Percentiles rank a stretch among this genome's conserved stretches.
These are phyloP conservation scores for Ladona fulva DNA, from an alignment of 1,140 invertebrate species.

Conservation along the genomic window DNA sequence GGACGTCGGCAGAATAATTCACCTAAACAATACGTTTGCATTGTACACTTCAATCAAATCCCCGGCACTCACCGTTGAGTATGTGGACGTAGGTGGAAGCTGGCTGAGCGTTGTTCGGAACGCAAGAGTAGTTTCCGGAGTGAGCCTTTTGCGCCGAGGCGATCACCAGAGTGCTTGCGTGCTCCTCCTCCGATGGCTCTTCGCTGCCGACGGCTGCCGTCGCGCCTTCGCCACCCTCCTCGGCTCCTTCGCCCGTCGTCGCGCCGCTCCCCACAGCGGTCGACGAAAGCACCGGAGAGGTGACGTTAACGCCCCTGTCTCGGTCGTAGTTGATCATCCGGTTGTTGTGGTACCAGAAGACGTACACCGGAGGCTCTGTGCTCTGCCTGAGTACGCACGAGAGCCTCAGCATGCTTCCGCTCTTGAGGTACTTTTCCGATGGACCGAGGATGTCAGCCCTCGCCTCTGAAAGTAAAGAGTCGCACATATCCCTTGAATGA, in stretches of 20 bases:
- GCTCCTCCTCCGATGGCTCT: conserved; percentile 39
- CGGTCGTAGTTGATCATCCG: conserved; percentile 83
- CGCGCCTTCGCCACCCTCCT: neutral
- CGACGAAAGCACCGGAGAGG: conserved; percentile 24
- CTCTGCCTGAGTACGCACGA: conserved; percentile 70
- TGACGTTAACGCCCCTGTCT: conserved; percentile 73
- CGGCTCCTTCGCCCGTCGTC: conserved; percentile 43
- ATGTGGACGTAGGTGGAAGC: conserved; percentile 78
- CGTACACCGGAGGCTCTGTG: conserved; percentile 69
- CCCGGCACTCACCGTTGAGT: conserved; percentile 52
- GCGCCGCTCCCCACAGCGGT: neutral
- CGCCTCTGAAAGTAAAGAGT: conserved; percentile 56
- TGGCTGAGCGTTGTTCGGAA: conserved; percentile 73
- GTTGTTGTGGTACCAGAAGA: conserved; percentile 87
- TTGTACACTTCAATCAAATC: neutral
- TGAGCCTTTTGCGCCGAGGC: conserved; percentile 56
- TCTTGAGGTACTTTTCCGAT: conserved; percentile 74
- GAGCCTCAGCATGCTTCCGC: conserved; percentile 68
- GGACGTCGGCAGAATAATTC: too few species aligned
- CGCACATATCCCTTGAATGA: neutral
- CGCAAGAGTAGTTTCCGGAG: conserved; percentile 81
- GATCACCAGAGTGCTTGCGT: conserved; percentile 52
- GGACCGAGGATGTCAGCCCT: conserved; percentile 75
- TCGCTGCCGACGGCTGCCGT: conserved; percentile 63
- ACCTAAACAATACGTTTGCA: too few species aligned